Percentiles rank a stretch among this genome's conserved stretches.
These are phyloP conservation scores for Slavum lentiscoides DNA, from an alignment of 2,888 invertebrate genomes.

Conservation along the genomic window DNA sequence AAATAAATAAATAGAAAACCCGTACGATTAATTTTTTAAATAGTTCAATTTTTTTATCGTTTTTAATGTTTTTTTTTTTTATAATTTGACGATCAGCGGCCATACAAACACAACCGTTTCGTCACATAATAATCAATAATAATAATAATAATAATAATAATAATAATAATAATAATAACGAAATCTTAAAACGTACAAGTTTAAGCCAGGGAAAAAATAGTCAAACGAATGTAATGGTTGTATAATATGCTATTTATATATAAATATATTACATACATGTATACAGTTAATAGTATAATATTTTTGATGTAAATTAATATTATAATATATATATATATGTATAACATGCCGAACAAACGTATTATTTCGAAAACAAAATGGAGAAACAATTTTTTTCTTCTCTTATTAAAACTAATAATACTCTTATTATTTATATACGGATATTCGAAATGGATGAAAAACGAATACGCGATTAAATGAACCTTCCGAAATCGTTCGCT, in stretches of 20 bases:
- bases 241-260: constrained; percentile 21
- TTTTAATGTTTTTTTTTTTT: constrained; percentile 6
- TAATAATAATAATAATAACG: constrained; percentile 38
- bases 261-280: constrained; percentile 43
- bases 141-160: constrained; percentile 37
- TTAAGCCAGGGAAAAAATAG: constrained; percentile 41
- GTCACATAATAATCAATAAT: constrained; percentile 15
- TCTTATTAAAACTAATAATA: constrained; percentile 49
- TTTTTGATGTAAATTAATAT: constrained; percentile 34
- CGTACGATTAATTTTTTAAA: constrained; percentile 13
- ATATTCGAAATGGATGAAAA: background rate
- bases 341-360: background rate
- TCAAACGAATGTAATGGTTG: constrained; percentile 36
- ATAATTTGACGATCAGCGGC: constrained; percentile 19
- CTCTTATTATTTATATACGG: constrained; percentile 32
- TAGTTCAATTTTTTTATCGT: constrained; percentile 38
- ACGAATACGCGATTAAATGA: background rate
- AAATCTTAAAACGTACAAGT: constrained; percentile 52
- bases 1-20: background rate
- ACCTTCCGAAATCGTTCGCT: background rate
- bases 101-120: constrained; percentile 17
- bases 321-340: background rate
- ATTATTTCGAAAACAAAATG: constrained; percentile 25
- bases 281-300: constrained; percentile 46
- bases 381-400: background rate